Evolutionary conservation across 37 sponge, comb jelly and placozoan species (phyloP), one percentile per base, ranked within the genome.

Genomic region (Beroe ovata): DNA sequence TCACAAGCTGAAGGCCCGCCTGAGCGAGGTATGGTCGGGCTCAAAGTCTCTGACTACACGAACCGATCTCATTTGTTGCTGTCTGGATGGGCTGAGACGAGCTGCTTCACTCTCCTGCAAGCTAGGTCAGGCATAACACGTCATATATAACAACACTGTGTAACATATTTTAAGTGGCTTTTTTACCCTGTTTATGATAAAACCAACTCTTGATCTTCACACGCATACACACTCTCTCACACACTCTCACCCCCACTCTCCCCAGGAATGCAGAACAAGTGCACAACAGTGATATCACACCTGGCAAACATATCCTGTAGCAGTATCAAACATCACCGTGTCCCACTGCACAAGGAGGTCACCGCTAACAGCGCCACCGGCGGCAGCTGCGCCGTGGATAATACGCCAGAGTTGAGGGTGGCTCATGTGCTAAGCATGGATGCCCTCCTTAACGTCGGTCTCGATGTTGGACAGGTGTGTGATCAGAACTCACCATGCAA

Each of bases 371-470:
- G 26, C 23, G 63, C n/a, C n/a, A n/a, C n/a, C n/a, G n/a, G n/a
- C n/a, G n/a, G n/a, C n/a, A n/a, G n/a, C n/a, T n/a, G n/a, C n/a
- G n/a, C n/a, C n/a, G n/a, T n/a, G n/a, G n/a, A n/a, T n/a, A n/a
- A n/a, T n/a, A n/a, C n/a, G n/a, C n/a, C 63, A 18, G 63, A 62
- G 63, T 29, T 62, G 63, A 23, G 63, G 4, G 63, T 62, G 3
- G 63, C 63, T 4, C 63, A 62, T 32, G 62, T 89, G 39, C 89
- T 89, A n/a, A 62, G 89, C 23, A 89, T 89, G 63, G 89, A 89
- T 21, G 64, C 89, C 14, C 58, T 89, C 8, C 63, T 89, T 6
- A 63, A 60, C 21, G 63, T 89, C 2, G 89, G 64, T 8, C 39
- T 89, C 18, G 89, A 89, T 21, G 64, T 89, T 18, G 89, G 89